Evolutionary conservation across 2,888 invertebrate genomes (phyloP), one percentile per base, ranked within the genome.

Genomic region (Aporophyla nigra): DNA sequence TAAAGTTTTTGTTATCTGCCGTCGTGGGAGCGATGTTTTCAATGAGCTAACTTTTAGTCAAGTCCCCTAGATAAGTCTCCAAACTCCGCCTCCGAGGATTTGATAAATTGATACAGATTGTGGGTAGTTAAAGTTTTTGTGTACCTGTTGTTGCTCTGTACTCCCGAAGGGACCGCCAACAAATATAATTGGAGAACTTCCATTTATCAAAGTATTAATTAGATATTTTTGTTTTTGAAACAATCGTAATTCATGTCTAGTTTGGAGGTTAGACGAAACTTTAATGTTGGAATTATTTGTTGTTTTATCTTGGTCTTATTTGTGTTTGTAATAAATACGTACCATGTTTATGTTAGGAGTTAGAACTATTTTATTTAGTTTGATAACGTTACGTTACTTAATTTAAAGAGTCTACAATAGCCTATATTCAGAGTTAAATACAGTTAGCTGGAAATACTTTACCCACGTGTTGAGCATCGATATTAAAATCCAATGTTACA

Each of bases 71-170:
- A 89, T 88, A 90, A 90, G 85, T 89, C 83, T 81, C 83, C 53
- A 53, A 84, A 87, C 86, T 86, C 76, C 71, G 54, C 73, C 87
- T 84, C 83, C 80, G 66, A 78, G 87, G 84, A 87, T 84, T 87
- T 90, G 90, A 92, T 92, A 91, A 91, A 92, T 91, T 92, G 89
- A 92, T 91, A 91, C 88, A 90, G 90, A 92, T 92, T 91, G 91
- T 68, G 88, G 84, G 74, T 87, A 87, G 88, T 90, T 87, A 84
- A 86, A 88, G 88, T 89, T 91, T 78, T 85, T 81, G 85, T 80
- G 79, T 88, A 84, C 85, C 83, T 84, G 80, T 83, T 87, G 82
- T 86, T 83, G 76, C 69, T 73, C 12, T 56, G 51, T 14, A 66
- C 14, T 76, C 75, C 63, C 71, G 14, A 53, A 74, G 75, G 71